Base-by-base conservation (phyloP, 1,140 invertebrate species). In the Cydia fagiglandana region DNA sequence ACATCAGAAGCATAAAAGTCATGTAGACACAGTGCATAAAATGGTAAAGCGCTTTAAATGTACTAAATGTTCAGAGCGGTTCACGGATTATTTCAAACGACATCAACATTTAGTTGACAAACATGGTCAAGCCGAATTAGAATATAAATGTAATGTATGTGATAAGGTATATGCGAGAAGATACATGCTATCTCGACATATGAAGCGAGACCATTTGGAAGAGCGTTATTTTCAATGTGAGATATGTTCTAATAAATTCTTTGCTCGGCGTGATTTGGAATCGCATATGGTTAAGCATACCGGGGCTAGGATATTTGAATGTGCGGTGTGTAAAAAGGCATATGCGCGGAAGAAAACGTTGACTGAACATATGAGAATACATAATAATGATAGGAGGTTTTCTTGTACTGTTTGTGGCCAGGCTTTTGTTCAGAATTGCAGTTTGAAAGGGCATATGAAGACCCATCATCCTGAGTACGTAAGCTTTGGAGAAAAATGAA, bases 311-410 rank as follows among this genome's bases (percentile, higher is more conserved):
- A 86, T 91, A 5, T 92, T 91, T 76, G 93, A 94, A 4, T 95
- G 94, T 83, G 79, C 84, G 13, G 89, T 94, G 4, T 96, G 95
- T 81, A 89, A 93, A 17, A 93, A 94, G 68, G 85, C 93, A 4
- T 96, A 95, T 84, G 95, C 94, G 0, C 90, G 95, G 53, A 94
- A 95, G 82, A 95, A 96, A 80, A 96, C 95, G 41, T 94, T 96
- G 89, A 94, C 95, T 70, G 94, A 95, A 66, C 96, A 96, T 83
- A 94, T 95, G 80, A 94, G 95, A 77, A 96, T 95, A 66, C 95
- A 96, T 79, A 93, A 91, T 76, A 93, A 94, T 73, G 90, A 94
- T 10, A 92, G 93, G 80, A 84, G 93, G 28, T 93, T 93, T 50
- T 83, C 86, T 13, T 94, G 94, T 78, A 85, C 87, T 10, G 84